Evolutionary conservation across 2,797 vertebrate species (phyloP).

Genomic region (Mastacembelus armatus): DNA sequence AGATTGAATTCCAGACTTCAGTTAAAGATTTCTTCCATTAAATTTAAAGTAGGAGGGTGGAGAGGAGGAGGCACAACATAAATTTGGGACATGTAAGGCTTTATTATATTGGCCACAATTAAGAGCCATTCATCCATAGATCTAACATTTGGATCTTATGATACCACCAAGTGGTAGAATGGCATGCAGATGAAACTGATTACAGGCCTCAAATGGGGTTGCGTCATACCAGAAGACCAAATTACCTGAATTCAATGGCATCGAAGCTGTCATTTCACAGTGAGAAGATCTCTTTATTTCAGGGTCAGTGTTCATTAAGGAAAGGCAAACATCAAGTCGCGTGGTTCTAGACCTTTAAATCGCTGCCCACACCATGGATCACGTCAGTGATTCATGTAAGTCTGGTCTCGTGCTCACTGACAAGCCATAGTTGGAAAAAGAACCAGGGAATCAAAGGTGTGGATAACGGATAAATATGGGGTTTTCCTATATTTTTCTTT

Average conservation of each 20-base stretch:
- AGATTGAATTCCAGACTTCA: conserved; percentile 18
- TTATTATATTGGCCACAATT: not conserved
- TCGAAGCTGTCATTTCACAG: not conserved
- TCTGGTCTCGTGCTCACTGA: not conserved
- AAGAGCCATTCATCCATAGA: not conserved
- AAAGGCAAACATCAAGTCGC: not conserved
- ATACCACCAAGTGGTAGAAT: not conserved
- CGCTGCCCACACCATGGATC: not conserved
- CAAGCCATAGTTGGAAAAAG: not conserved
- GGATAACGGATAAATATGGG: not conserved
- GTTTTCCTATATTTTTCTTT: no score
- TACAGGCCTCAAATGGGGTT: not conserved
- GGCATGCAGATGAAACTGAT: not conserved
- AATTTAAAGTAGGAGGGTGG: not conserved
- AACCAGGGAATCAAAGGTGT: not conserved
- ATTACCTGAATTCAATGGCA: not conserved
- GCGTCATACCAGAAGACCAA: not conserved
- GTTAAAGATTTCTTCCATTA: conserved; percentile 18
- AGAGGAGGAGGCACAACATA: conserved; percentile 1
- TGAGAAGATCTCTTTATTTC: not conserved
- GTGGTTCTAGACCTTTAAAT: conserved; percentile 14
- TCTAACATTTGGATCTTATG: conserved; percentile 1
- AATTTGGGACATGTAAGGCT: conserved; percentile 1
- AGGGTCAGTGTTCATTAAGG: not conserved
- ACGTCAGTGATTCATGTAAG: not conserved